A percentile compares a stretch with the other conserved stretches of the same genome.
phyloP scores from a whole-genome alignment of 2,113 vertebrate species.

The Chloropsis cyanopogon region DNA sequence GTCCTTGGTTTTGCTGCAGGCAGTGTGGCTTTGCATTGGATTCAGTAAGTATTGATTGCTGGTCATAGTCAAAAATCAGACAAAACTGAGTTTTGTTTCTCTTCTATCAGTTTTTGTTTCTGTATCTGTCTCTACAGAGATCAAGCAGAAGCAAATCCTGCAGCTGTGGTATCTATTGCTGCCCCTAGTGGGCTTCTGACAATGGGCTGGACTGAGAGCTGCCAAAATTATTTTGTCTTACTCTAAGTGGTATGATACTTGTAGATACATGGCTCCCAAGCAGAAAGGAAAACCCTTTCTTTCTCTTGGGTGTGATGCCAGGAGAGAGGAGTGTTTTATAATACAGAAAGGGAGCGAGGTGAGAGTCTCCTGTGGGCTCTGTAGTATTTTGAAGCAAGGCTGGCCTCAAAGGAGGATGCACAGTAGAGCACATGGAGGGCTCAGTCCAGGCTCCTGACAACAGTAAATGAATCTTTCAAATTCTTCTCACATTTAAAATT shows the following conservation, averaged over 20 bases:
- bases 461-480: conserved; percentile 1
- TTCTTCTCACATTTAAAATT: conserved; percentile 15
- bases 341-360: background rate
- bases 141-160: background rate
- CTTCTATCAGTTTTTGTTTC: background rate
- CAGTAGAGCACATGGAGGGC: background rate
- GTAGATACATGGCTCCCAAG: background rate
- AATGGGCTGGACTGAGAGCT: background rate
- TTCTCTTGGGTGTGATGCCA: background rate
- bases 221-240: background rate
- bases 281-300: background rate
- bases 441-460: background rate
- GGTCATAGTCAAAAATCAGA: background rate
- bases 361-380: background rate
- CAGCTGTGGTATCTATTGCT: background rate
- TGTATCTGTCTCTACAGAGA: background rate
- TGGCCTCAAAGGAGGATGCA: background rate
- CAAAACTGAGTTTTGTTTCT: background rate
- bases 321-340: background rate
- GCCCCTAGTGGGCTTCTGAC: background rate
- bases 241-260: background rate
- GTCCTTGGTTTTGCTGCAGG: background rate
- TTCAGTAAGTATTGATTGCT: background rate
- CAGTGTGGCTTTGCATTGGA: background rate
- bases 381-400: background rate